phyloP scores from a whole-genome alignment of 1,140 invertebrate genomes.

The Helicorthomorpha holstii region DNA sequence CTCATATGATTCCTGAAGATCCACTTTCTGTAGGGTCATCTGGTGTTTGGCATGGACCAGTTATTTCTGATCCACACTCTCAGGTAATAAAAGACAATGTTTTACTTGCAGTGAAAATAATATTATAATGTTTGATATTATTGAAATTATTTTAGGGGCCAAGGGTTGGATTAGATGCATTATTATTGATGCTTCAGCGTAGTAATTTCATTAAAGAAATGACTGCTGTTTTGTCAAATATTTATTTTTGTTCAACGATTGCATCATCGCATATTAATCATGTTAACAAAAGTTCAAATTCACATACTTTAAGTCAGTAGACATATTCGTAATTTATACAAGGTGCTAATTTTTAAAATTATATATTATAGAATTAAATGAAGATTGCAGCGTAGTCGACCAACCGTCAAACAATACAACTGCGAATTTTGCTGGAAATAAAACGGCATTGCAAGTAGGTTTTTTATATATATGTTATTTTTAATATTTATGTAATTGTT shows the following conservation, averaged over 20 bases:
- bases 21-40: slow-evolving; percentile 17
- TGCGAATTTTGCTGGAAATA: neutral
- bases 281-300: neutral
- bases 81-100: slow-evolving; percentile 14
- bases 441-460: neutral
- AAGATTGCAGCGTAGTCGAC: too few relatives aligned
- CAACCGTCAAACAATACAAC: neutral
- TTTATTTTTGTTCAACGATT: neutral
- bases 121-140: neutral
- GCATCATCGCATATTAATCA: neutral
- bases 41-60: slow-evolving; percentile 20
- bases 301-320: neutral
- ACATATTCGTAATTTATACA: neutral
- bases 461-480: neutral
- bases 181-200: neutral
- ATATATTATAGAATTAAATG: neutral
- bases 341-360: neutral
- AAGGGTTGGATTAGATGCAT: slow-evolving; percentile 7
- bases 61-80: slow-evolving; percentile 21
- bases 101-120: neutral
- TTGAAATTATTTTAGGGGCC: slow-evolving; percentile 15
- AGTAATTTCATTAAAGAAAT: slow-evolving; percentile 1
- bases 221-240: neutral
- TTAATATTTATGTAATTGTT: neutral
- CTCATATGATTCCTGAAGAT: slow-evolving; percentile 22